Base-by-base conservation (phyloP, 2,888 invertebrate genomes). In the Timema cristinae region DNA sequence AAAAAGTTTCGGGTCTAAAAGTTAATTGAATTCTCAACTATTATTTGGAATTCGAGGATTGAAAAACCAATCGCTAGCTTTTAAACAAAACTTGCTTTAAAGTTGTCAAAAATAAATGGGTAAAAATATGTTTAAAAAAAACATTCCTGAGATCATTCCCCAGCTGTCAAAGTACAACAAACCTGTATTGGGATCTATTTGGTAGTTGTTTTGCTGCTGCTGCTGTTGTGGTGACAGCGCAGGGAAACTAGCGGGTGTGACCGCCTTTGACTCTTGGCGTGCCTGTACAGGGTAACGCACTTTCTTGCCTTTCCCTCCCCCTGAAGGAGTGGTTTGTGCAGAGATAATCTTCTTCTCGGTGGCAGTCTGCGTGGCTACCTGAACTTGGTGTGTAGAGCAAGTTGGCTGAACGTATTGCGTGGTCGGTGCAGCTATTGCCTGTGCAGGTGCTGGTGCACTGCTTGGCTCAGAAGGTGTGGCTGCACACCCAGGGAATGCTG, bases 281-380 rank as follows among this genome's bases (percentile, higher is more conserved):
- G 73, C 77, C 73, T 73, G 76, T 70, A 80, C 76, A 49, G 82
- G 83, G 73, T 81, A 82, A 73, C 83, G 78, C 6, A 81, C 79
- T 74, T 83, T 83, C 75, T 83, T 83, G 11, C 82, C 81, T 75
- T 83, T 83, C 61, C 78, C 79, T 9, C 78, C 78, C 10, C 78
- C 79, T 7, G 79, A 77, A 7, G 79, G 76, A 32, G 81, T 79
- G 78, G 78, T 75, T 7, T 50, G 56, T 79, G 81, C 74, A 16
- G 72, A 59, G 56, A 75, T 32, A 66, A 70, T 51, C 72, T 83
- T 83, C 32, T 81, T 81, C 0, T 79, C 77, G 69, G 79, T 78
- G 75, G 86, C 86, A 6, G 88, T 88, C 78, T 89, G 89, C 2
- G 89, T 89, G 16, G 87, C 87, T 16, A 88, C 89, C 81, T 89